Evolutionary conservation across 2,888 invertebrate genomes (phyloP), one percentile per base, ranked within the genome.

Genomic region (Andrena camellia): DNA sequence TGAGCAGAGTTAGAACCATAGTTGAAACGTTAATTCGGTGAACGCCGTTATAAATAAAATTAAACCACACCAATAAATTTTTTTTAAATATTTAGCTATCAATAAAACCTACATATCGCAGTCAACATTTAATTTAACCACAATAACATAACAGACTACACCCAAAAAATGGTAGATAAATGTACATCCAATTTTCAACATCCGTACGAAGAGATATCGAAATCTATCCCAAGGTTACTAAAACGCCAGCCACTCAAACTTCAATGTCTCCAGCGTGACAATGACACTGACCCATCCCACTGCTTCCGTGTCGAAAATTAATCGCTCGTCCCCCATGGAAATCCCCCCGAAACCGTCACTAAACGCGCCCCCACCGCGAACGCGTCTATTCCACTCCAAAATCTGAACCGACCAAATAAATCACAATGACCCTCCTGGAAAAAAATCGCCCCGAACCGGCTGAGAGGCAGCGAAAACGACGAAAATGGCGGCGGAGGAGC

Each of bases 241-340:
- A 57, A 23, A 20, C 23, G 0, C 23, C 2, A 54, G 10, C 23
- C 20, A 26, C 8, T 57, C 10, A 57, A 23, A 20, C 23, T 23
- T 26, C 10, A 20, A 10, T 26, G 23, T 23, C 57, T 13, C 57
- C 23, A 4, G 10, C 31, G 13, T 20, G 13, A 20, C 63, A 10
- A 8, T 63, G 23, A 42, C 42, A 63, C 63, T 63, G 63, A 63
- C 63, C 26, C 23, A 42, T n/a, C 23, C 23, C 63, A 42, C 20
- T 20, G 2, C 2, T 42, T n/a, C 33, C 35, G 2, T 10, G 42
- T 63, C 13, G 10, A 10, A 35, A 62, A 20, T 7, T 31, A 29
- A 13, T 60, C 17, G 31, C 31, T 17, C 17, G 17, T 1, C 26
- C 13, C 26, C 29, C 10, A 29, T 3, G 2, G 6, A n/a, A 59